Evolutionary conservation across 2,888 invertebrate genomes (phyloP).

Genomic region (Clunio marinus): DNA sequence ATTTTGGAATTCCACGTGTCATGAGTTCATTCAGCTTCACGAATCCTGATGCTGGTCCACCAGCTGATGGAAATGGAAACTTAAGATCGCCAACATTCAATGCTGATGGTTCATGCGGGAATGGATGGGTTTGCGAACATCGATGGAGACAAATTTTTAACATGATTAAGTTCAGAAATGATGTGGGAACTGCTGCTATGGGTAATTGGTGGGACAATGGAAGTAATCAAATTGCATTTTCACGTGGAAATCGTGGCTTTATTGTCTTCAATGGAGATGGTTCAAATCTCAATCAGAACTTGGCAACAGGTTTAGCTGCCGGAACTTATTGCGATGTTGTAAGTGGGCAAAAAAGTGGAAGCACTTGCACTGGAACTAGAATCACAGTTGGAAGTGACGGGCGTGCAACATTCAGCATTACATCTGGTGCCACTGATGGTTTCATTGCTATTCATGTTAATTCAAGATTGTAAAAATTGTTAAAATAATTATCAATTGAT

Average conservation of each 20-base stretch:
- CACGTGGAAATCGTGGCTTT: conserved; percentile 66
- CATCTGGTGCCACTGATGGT: conserved; percentile 58
- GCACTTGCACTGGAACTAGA: conserved; percentile 54
- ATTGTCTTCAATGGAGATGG: conserved; percentile 59
- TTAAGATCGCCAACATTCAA: conserved; percentile 57
- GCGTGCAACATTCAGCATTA: conserved; percentile 56
- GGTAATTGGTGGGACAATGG: conserved; percentile 71
- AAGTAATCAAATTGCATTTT: conserved; percentile 73
- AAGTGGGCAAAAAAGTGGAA: conserved; percentile 52
- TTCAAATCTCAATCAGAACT: conserved; percentile 53
- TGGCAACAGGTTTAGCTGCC: conserved; percentile 54
- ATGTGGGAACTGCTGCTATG: conserved; percentile 55
- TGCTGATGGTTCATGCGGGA: conserved; percentile 59
- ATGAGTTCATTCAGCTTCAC: conserved; percentile 77
- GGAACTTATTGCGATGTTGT: conserved; percentile 69
- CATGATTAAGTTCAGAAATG: conserved; percentile 69
- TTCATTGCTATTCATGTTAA: conserved; percentile 65
- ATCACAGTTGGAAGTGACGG: conserved; percentile 52
- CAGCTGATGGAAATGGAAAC: conserved; percentile 52
- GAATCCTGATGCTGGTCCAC: conserved; percentile 55
- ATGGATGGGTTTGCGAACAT: conserved; percentile 74
- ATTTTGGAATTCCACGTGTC: conserved; percentile 68
- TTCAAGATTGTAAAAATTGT: conserved; percentile 3
- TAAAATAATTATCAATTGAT: too few relatives aligned
- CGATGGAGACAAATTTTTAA: conserved; percentile 70